These are phyloP conservation scores for Copsychus sechellarum DNA, from an alignment of 2,113 vertebrate species.

Conservation along the genomic window DNA sequence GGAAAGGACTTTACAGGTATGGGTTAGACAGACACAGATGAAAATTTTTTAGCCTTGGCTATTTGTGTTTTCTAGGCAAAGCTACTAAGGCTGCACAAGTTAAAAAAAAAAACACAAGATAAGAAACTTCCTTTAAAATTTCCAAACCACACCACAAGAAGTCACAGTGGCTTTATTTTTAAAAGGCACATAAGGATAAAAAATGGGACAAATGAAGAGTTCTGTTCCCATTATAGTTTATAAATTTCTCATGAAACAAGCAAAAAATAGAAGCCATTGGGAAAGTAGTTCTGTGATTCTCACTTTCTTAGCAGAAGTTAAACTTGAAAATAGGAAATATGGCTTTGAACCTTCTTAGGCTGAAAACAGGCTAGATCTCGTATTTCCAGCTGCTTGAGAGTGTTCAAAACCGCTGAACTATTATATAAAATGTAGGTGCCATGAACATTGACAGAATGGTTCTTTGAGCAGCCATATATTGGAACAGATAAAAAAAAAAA, in stretches of 20 bases:
- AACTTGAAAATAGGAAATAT: background rate
- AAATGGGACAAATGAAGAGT: background rate
- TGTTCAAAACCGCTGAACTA: background rate
- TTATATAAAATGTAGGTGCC: background rate
- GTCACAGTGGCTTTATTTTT: background rate
- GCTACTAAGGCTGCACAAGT: background rate
- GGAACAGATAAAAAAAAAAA: background rate
- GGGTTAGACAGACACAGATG: background rate
- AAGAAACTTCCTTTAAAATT: background rate
- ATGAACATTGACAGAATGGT: background rate
- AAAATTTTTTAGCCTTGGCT: background rate
- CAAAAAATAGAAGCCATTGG: background rate
- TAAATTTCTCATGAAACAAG: background rate
- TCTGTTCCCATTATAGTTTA: background rate
- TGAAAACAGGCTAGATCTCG: background rate
- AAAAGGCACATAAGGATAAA: background rate
- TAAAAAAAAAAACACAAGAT: background rate
- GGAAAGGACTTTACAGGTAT: background rate
- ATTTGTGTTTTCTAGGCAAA: background rate
- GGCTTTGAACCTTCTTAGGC: background rate
- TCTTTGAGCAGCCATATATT: background rate
- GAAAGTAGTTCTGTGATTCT: background rate
- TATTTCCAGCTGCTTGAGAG: background rate
- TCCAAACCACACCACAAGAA: background rate
- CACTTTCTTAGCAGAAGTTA: background rate